Percentiles rank a stretch among this genome's conserved stretches.
Conservation (phyloP, 2,113 vertebrate genomes). For the Brienomyrus brachyistius region DNA sequence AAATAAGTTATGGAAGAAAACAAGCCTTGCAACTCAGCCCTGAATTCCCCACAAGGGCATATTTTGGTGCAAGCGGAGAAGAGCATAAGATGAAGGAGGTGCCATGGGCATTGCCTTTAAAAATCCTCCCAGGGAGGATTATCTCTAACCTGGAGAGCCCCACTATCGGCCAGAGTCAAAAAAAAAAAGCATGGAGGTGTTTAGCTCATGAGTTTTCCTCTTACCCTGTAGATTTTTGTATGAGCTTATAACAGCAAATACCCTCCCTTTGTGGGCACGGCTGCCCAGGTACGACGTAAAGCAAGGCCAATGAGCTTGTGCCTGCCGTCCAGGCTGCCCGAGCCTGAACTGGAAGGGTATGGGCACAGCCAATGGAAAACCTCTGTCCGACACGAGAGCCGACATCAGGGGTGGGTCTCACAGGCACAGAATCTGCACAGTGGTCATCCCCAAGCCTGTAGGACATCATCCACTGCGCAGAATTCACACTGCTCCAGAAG, state of each 20-base stretch:
- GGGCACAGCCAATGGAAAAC: neutral
- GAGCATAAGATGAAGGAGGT: slow-evolving; percentile 1
- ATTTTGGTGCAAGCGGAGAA: neutral
- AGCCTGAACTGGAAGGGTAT: neutral
- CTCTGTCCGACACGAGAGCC: neutral
- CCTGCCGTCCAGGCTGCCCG: neutral
- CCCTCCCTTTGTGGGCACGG: neutral
- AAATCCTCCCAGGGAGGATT: slow-evolving; percentile 18
- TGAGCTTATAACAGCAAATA: neutral
- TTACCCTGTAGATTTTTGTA: neutral
- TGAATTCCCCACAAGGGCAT: slow-evolving; percentile 11
- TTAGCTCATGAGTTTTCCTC: neutral
- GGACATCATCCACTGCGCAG: neutral
- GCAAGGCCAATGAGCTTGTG: neutral
- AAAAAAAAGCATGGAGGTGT: neutral
- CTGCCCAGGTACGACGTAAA: neutral
- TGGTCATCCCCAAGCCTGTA: neutral
- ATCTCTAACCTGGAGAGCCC: slow-evolving; percentile 3
- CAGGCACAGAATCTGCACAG: neutral
- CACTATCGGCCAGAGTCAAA: neutral
- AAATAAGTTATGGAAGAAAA: slow-evolving; percentile 1
- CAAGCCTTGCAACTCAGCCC: neutral
- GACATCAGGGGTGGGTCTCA: neutral
- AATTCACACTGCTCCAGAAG: neutral
- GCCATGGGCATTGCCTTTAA: neutral